These are phyloP conservation scores for Protosalanx chinensis DNA, from an alignment of 2,797 vertebrate species.

Conservation along the genomic window DNA sequence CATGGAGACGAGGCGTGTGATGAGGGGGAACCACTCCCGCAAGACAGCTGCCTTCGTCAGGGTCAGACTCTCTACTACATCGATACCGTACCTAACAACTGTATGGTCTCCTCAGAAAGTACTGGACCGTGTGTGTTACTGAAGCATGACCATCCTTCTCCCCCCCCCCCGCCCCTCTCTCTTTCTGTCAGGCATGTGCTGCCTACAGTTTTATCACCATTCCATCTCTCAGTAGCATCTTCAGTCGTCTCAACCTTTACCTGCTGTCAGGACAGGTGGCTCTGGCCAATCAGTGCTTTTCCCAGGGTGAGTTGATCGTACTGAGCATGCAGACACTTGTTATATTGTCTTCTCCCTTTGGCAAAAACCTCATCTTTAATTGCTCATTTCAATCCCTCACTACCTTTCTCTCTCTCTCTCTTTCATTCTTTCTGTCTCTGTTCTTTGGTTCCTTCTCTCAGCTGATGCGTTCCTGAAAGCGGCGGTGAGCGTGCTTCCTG, in stretches of 20 bases:
- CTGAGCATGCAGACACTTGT: background rate
- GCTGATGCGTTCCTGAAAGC: slow-evolving; percentile 96
- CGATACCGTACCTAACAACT: background rate
- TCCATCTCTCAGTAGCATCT: slow-evolving; percentile 90
- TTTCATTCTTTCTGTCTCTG: background rate
- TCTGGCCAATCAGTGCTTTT: slow-evolving; percentile 95
- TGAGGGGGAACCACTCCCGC: slow-evolving; percentile 92
- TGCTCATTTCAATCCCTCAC: too few relatives aligned
- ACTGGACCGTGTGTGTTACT: background rate
- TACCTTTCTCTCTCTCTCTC: background rate
- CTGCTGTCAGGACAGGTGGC: slow-evolving; percentile 93
- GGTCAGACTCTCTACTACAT: slow-evolving; percentile 70
- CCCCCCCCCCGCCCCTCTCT: background rate
- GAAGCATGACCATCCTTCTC: background rate
- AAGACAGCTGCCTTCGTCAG: slow-evolving; percentile 96
- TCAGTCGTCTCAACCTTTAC: slow-evolving; percentile 90
- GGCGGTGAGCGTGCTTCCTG: slow-evolving; percentile 85
- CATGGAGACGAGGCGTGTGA: slow-evolving; percentile 93
- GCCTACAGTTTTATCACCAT: slow-evolving; percentile 98
- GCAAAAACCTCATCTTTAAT: background rate
- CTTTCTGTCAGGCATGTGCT: slow-evolving; percentile 84
- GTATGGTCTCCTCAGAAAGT: background rate
- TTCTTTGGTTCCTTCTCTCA: slow-evolving; percentile 45
- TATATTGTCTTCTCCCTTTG: background rate
- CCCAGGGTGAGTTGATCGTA: slow-evolving; percentile 84